Evolutionary conservation across 2,797 vertebrate species (phyloP).

Genomic region (Semaprochilodus insignis): DNA sequence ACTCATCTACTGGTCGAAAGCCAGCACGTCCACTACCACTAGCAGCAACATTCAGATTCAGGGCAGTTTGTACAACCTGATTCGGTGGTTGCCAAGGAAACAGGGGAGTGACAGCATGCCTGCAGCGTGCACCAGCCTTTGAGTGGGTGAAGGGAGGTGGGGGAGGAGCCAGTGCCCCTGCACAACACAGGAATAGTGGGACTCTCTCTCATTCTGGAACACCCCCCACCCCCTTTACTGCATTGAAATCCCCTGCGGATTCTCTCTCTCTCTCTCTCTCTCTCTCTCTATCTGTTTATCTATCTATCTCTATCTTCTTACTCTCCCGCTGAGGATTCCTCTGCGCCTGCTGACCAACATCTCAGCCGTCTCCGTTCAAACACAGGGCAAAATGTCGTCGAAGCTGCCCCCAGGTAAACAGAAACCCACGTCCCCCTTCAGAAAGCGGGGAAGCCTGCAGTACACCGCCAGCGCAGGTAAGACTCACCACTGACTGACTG

Average conservation of each 20-base stretch:
- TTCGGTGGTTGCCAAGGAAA: slow-evolving; percentile 78
- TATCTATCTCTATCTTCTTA: not conserved
- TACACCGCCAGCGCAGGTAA: slow-evolving; percentile 86
- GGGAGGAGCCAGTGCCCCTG: slow-evolving; percentile 73
- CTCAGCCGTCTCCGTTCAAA: slow-evolving; percentile 32
- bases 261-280: slow-evolving; percentile 23
- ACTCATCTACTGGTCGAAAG: not conserved
- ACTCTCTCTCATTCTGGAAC: slow-evolving; percentile 49
- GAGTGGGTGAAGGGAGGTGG: slow-evolving; percentile 59
- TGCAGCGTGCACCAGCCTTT: slow-evolving; percentile 57
- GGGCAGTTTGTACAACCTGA: slow-evolving; percentile 37
- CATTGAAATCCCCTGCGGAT: slow-evolving; percentile 60
- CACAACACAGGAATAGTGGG: slow-evolving; percentile 65
- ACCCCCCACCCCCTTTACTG: slow-evolving; percentile 66
- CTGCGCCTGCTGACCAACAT: slow-evolving; percentile 29
- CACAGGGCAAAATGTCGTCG: slow-evolving; percentile 76
- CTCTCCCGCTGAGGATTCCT: slow-evolving; percentile 36
- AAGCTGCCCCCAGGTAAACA: slow-evolving; percentile 73
- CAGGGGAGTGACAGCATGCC: slow-evolving; percentile 56
- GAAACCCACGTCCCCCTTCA: slow-evolving; percentile 82
- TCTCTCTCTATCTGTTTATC: slow-evolving; percentile 40
- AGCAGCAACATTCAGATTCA: slow-evolving; percentile 57
- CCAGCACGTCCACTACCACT: not conserved
- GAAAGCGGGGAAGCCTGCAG: slow-evolving; percentile 90
- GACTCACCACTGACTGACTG: slow-evolving; percentile 51